Conservation (phyloP, 2,113 vertebrate genomes). For the Butorides virescens region DNA sequence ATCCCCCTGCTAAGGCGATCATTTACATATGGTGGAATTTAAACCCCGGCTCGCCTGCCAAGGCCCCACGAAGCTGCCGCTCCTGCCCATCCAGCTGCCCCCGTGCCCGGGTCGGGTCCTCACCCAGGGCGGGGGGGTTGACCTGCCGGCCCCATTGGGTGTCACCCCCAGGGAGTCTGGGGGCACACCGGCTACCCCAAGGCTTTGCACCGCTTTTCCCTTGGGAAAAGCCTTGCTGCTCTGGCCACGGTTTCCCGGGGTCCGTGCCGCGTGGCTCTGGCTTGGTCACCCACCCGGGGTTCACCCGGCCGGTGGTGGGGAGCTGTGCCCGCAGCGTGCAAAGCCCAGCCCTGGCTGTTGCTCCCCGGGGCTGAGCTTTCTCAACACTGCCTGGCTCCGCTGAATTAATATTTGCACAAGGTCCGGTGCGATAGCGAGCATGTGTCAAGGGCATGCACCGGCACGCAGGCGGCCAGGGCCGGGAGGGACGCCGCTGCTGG, state of each 20-base stretch:
- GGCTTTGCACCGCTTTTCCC: neutral
- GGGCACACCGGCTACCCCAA: neutral
- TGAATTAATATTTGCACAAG: conserved; percentile 61
- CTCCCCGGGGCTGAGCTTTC: neutral
- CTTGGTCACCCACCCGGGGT: fast-evolving
- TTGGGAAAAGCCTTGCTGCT: neutral
- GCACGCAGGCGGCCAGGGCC: neutral
- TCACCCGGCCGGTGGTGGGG: fast-evolving
- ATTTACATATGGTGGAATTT: conserved; percentile 64
- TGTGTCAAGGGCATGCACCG: conserved; percentile 35
- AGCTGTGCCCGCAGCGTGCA: fast-evolving
- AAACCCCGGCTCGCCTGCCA: neutral
- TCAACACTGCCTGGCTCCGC: neutral
- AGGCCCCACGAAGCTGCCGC: neutral
- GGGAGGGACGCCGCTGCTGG: neutral
- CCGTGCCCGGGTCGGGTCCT: neutral
- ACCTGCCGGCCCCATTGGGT: neutral
- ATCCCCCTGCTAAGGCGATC: conserved; percentile 53
- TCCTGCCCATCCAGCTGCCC: neutral
- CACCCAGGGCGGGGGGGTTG: neutral
- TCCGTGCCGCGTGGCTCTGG: fast-evolving
- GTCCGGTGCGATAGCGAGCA: conserved; percentile 18
- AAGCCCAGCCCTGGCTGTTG: neutral
- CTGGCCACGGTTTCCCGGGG: fast-evolving
- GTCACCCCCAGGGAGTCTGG: neutral